Conservation (phyloP, 2,113 vertebrate genomes). For the Lamprotornis superbus region DNA sequence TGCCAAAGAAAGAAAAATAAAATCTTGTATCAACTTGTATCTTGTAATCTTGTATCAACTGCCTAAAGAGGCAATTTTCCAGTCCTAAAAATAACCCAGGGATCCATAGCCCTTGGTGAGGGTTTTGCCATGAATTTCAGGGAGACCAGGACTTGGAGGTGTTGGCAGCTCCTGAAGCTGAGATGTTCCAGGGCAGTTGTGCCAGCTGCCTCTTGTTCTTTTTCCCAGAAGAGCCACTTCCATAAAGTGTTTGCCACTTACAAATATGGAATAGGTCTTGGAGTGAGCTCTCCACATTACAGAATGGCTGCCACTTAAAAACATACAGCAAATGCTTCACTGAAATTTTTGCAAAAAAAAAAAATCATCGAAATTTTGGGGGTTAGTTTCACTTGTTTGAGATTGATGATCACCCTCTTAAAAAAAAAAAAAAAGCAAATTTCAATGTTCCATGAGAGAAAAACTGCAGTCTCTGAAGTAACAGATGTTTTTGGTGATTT, state of each 20-base stretch:
- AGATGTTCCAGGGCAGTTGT: neutral
- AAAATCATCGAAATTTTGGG: no score
- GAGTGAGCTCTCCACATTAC: neutral
- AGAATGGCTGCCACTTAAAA: neutral
- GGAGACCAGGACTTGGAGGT: neutral
- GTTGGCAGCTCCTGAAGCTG: neutral
- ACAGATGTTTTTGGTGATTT: neutral
- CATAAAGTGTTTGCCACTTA: neutral
- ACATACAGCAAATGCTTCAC: neutral
- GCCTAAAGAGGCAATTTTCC: neutral
- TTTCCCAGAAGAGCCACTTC: neutral
- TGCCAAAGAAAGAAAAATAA: neutral
- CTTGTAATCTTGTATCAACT: neutral
- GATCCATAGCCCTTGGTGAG: neutral
- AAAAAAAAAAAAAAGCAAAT: neutral
- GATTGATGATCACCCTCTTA: neutral
- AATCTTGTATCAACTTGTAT: neutral
- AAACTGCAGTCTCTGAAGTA: neutral
- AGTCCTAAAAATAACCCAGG: neutral
- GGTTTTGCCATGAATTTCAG: neutral
- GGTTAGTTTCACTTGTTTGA: neutral
- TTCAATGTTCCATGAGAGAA: neutral
- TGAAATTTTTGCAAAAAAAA: neutral
- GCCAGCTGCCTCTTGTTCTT: neutral
- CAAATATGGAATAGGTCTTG: neutral